Evolutionary conservation across 2,797 vertebrate species (phyloP), one percentile per base, ranked within the genome.

Genomic region (Anomalospiza imberbis): DNA sequence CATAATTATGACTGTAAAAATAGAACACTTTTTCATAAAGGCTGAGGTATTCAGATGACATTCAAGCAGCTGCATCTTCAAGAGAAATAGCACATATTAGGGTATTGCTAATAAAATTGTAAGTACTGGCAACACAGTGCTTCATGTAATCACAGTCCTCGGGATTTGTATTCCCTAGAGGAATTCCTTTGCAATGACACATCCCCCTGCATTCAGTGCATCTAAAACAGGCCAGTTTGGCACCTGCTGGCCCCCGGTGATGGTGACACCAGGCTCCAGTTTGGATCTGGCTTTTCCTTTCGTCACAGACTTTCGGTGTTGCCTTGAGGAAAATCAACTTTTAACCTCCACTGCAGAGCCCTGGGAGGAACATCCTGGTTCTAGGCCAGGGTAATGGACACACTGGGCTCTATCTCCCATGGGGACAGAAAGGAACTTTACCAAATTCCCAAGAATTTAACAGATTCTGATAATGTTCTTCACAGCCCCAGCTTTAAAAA

Each of bases 21-120:
- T 96, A 96, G 96, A 93, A 76, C 96, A 95, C 91, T 96, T 95
- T 96, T 90, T 94, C 93, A 89, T 96, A 91, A 95, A 96, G 93
- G 91, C 93, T 95, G 96, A 96, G 94, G 94, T 96, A 95, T 95
- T 96, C 94, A 96, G 96, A 95, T 96, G 96, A 96, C 93, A 96
- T 95, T 95, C 93, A 95, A 73, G 93, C 95, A 96, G 94, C 94
- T 96, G 96, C 96, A 94, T 96, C 94, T 96, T 95, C 91, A 95
- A 88, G 86, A 86, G 93, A 95, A 96, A 92, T 32, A 63, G 93
- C 93, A 96, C 80, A 57, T 95, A 94, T 94, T 88, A 94, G 82
- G 94, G 80, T 87, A 76, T 75, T 89, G 95, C 94, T 96, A 93
- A 96, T 95, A 95, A 93, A 88, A 85, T 54, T 68, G 61, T 66